Base-by-base conservation (phyloP, 2,113 vertebrate genomes). In the Equus przewalskii region DNA sequence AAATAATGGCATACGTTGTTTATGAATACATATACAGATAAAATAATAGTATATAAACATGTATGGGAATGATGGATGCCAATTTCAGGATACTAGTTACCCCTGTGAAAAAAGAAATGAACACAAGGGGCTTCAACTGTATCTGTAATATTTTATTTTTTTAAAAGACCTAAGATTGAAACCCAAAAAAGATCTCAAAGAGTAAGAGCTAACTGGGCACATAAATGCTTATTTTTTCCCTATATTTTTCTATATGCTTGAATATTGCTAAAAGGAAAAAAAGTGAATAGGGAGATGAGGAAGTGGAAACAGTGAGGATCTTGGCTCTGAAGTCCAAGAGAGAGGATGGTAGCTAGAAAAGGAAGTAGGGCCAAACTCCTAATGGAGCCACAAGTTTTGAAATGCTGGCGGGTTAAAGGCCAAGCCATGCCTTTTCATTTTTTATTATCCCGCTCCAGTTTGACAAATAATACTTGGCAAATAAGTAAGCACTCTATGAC, bases 381-480 rank as follows among this genome's bases (percentile, higher is more conserved):
- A 78, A 92, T 41, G 80, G 54, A 91, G 75, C 75, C 60, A 78
- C 69, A 44, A 16, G 81, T 87, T 96, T 78, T 73, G 92, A 94
- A 87, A 87, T 79, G 69, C 86, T 83, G 54, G 22, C 56, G 24
- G 75, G 70, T 83, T 89, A 62, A 85, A 96, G 91, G 81, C 41
- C 85, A 82, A 49, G 6, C 49, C 46, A 19, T 33, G 64, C 28
- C 54, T 88, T 86, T 90, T 78, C 49, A 65, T 26, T 92, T 85
- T 54, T 93, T 81, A 87, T 82, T 86, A 56, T 83, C 54, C 18
- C 19, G 21, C n/a, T 93, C 92, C 80, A 60, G 41, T 82, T 65
- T 93, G 80, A 97, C 80, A 96, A 96, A 81, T 89, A 94, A 81
- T 90, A 75, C 36, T 90, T 97, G 89, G 89, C 89, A 92, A 86